These are phyloP conservation scores for Oenanthe oenanthe DNA, from an alignment of 2,113 vertebrate genomes.

Conservation along the genomic window DNA sequence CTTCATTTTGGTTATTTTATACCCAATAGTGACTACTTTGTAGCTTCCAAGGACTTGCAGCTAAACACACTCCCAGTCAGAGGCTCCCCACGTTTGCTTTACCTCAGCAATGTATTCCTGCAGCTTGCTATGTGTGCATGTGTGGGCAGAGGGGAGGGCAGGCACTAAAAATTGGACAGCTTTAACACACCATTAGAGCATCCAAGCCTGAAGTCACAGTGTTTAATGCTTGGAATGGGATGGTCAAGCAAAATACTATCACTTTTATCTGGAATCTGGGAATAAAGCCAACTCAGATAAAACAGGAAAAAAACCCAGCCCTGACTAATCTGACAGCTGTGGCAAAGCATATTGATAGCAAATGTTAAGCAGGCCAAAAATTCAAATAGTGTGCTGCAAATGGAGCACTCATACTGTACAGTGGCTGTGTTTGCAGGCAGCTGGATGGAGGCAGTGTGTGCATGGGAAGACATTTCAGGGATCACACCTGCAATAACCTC, in stretches of 20 bases:
- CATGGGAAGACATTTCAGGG: background rate
- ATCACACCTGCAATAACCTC: background rate
- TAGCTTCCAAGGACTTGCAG: background rate
- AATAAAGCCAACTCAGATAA: constrained; percentile 72
- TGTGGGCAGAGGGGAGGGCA: constrained; percentile 35
- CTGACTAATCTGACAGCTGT: constrained; percentile 73
- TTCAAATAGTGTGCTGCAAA: constrained; percentile 11
- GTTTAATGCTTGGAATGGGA: constrained; percentile 75
- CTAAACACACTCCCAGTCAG: background rate
- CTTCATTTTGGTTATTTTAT: background rate
- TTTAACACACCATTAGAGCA: constrained; percentile 72
- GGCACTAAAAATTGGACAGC: constrained; percentile 61
- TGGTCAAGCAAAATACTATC: constrained; percentile 75
- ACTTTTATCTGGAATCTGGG: constrained; percentile 78
- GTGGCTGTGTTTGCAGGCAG: background rate
- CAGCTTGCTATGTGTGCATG: background rate
- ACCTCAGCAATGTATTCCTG: constrained; percentile 29
- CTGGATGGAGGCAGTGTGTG: background rate
- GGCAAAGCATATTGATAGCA: constrained; percentile 47
- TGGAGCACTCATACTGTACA: background rate
- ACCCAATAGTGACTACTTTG: background rate
- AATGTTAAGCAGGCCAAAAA: constrained; percentile 53
- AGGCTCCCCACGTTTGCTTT: constrained; percentile 16
- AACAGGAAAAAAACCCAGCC: background rate
- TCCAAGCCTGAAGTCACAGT: constrained; percentile 74